phyloP scores from a whole-genome alignment of 2,888 invertebrate species.

The Amphipoea lucens region DNA sequence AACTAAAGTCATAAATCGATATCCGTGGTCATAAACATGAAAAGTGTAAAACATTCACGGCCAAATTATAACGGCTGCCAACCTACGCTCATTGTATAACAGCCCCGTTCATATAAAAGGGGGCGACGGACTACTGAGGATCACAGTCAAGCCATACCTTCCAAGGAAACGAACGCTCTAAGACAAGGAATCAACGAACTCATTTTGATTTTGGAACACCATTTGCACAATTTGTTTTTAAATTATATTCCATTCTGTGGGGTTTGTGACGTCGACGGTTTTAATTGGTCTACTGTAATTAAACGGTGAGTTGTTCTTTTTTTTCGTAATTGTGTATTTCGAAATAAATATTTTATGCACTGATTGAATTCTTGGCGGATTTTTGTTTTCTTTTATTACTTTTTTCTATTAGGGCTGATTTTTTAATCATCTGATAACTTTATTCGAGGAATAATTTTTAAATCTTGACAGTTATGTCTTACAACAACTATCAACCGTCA shows the following conservation, averaged over 20 bases:
- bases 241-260: slow-evolving; percentile 65
- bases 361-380: slow-evolving; percentile 22
- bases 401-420: not conserved
- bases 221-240: slow-evolving; percentile 63
- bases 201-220: slow-evolving; percentile 54
- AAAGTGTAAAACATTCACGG: slow-evolving; percentile 29
- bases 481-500: no score
- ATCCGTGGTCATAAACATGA: slow-evolving; percentile 26
- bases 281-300: slow-evolving; percentile 62
- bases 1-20: slow-evolving; percentile 15
- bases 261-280: slow-evolving; percentile 58
- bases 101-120: slow-evolving; percentile 73
- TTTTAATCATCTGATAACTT: no score
- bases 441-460: no score
- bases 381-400: not conserved
- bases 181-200: slow-evolving; percentile 41
- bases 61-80: slow-evolving; percentile 35
- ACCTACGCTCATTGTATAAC: slow-evolving; percentile 69
- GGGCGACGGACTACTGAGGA: slow-evolving; percentile 52
- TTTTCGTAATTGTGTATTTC: slow-evolving; percentile 16
- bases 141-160: slow-evolving; percentile 76
- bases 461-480: no score
- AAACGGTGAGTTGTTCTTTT: slow-evolving; percentile 56
- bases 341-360: slow-evolving; percentile 26
- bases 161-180: slow-evolving; percentile 64